Evolutionary conservation across 2,113 vertebrate species (phyloP), one percentile per base, ranked within the genome.

Genomic region (Hippolais icterina): DNA sequence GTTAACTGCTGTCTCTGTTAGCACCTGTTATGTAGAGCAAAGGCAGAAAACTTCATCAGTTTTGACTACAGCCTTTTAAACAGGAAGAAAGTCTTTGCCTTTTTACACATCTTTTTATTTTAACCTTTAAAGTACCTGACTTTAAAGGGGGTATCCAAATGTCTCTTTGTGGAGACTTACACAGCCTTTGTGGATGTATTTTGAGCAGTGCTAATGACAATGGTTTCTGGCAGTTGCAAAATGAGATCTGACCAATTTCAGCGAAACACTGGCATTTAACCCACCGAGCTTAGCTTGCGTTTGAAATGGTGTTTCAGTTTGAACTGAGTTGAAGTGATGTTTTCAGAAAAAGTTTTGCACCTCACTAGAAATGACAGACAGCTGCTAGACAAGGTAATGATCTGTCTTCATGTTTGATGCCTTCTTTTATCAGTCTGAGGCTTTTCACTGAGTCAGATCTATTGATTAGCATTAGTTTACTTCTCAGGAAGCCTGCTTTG

Each of bases 381-480:
- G 83, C 95, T 96, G 94, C 94, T 95, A 91, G 91, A 90, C 28
- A n/a, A 92, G 92, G 89, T 96, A 96, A 97, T 94, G 94, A 97
- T 96, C 65, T 94, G 89, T 87, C 95, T 94, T 97, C 87, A 63
- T 79, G 89, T 97, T 93, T 97, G 94, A 97, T 94, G 94, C 96
- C 64, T 84, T 72, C 94, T 97, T 96, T 97, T 94, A 95, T 97
- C 95, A 94, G 90, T 92, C 83, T 77, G 23, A 83, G 93, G 94
- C 89, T 96, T 97, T 97, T 96, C 93, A 96, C 94, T 95, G 96
- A 97, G 94, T 97, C 89, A 97, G 93, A 91, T 94, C 92, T 94
- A 93, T 96, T 94, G 95, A 96, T 97, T 94, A 97, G 86, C 89
- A 91, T 92, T 94, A 96, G 92, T 94, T 86, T 95, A 70, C 91